A percentile compares a stretch with the other conserved stretches of the same genome.
Conservation (phyloP, 2,888 invertebrate genomes). For the Meteorus cinctellus region DNA sequence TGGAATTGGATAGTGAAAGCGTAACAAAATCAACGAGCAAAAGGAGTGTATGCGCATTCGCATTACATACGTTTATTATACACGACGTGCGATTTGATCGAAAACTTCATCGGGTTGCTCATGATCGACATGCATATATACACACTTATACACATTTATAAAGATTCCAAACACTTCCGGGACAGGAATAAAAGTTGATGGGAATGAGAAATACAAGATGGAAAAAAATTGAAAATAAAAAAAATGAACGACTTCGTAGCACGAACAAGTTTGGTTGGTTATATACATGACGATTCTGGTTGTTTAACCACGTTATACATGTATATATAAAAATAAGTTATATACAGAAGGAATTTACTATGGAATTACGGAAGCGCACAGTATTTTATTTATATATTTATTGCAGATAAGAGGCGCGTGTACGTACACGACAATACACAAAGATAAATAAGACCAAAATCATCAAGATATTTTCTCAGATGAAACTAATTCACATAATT, state of each 20-base stretch:
- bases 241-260: conserved; percentile 18
- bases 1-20: conserved; percentile 53
- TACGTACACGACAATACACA: neutral
- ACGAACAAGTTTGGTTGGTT: conserved; percentile 25
- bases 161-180: conserved; percentile 19
- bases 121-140: conserved; percentile 31
- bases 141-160: conserved; percentile 27
- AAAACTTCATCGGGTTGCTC: conserved; percentile 44
- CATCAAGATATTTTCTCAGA: neutral
- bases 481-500: neutral
- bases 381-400: conserved; percentile 6
- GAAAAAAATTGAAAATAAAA: conserved; percentile 10
- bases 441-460: neutral
- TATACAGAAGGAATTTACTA: neutral
- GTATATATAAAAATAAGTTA: neutral
- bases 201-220: conserved; percentile 19
- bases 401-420: neutral
- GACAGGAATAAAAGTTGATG: conserved; percentile 15
- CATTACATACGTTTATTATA: conserved; percentile 2
- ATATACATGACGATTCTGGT: conserved; percentile 9
- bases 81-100: conserved; percentile 15
- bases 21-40: conserved; percentile 50
- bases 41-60: conserved; percentile 25
- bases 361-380: conserved; percentile 10
- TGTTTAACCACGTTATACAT: conserved; percentile 1